phyloP scores from a whole-genome alignment of 2,113 vertebrate species.

The Leuciscus idus region DNA sequence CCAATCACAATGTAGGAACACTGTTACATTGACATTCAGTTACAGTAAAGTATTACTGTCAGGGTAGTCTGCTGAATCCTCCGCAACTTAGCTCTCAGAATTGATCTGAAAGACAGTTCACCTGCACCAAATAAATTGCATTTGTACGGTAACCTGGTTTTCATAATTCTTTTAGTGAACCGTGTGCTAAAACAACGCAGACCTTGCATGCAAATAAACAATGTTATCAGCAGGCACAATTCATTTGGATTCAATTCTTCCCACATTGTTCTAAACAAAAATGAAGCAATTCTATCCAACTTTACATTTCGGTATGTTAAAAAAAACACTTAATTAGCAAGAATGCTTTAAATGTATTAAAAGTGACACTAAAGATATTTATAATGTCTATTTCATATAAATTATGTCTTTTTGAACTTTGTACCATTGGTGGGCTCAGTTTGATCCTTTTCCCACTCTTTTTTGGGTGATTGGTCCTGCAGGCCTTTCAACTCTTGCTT shows the following conservation, averaged over 20 bases:
- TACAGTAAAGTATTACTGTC: background rate
- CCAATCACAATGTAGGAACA: background rate
- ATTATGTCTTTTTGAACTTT: background rate
- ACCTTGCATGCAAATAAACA: background rate
- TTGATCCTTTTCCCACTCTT: constrained; percentile 22
- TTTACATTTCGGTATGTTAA: background rate
- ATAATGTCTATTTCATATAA: background rate
- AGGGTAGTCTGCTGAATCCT: background rate
- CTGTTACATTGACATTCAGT: background rate
- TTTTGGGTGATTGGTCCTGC: constrained; percentile 45
- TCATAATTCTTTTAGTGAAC: background rate
- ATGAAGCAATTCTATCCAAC: background rate
- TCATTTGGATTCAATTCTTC: background rate
- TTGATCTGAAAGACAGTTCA: background rate
- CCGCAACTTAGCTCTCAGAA: background rate
- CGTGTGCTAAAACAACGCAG: background rate
- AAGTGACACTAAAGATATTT: background rate
- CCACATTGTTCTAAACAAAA: background rate
- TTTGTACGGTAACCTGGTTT: background rate
- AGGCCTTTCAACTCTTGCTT: constrained; percentile 37
- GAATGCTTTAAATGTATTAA: background rate
- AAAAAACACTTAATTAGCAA: background rate
- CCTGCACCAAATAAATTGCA: background rate
- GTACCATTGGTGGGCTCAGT: constrained; percentile 40
- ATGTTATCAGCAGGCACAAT: background rate